Evolutionary conservation across 2,113 vertebrate genomes (phyloP).

Genomic region (Polyodon spathula): DNA sequence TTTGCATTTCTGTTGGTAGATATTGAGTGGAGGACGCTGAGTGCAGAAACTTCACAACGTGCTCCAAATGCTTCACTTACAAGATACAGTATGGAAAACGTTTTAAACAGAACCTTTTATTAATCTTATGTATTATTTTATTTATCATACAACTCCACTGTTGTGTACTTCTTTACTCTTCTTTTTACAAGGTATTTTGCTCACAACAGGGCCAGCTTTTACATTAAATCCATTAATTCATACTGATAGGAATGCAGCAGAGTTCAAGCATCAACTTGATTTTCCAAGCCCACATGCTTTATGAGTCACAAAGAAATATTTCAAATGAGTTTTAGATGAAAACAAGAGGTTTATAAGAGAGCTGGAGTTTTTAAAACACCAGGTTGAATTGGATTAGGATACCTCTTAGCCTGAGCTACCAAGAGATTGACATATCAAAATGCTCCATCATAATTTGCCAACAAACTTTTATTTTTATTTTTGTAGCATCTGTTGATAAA

Average conservation of each 20-base stretch:
- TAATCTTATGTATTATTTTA: too few species aligned
- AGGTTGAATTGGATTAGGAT: background rate
- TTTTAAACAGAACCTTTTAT: too few species aligned
- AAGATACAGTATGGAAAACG: too few species aligned
- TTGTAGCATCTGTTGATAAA: too few species aligned
- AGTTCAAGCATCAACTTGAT: constrained; percentile 1
- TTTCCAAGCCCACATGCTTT: background rate
- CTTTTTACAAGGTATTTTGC: background rate
- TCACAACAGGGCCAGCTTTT: background rate
- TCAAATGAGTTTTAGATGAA: background rate
- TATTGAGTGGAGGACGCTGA: too few species aligned
- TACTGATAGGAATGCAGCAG: background rate
- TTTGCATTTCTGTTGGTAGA: too few species aligned
- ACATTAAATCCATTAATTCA: background rate
- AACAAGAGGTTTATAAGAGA: background rate
- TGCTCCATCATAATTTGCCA: background rate
- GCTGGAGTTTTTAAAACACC: background rate
- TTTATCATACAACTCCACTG: too few species aligned
- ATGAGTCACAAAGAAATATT: background rate
- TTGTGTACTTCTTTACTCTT: too few species aligned
- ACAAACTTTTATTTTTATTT: background rate
- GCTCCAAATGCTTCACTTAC: too few species aligned
- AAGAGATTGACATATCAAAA: background rate
- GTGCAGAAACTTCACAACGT: too few species aligned
- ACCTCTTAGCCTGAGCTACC: background rate